phyloP scores from a whole-genome alignment of 2,113 vertebrate species.

The Ameiurus melas region DNA sequence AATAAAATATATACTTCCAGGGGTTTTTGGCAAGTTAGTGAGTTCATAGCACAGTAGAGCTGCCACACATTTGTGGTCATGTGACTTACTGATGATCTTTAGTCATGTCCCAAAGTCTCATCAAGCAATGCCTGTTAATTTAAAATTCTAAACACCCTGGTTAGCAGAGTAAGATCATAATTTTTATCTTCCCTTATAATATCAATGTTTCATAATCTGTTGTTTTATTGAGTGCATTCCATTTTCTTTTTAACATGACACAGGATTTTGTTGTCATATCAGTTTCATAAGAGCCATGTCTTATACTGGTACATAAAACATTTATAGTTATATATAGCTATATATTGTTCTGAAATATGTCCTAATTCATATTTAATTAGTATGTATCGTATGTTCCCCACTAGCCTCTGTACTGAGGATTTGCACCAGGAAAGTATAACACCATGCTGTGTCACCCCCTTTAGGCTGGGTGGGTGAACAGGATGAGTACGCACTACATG shows the following conservation, averaged over 20 bases:
- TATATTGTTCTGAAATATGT: background rate
- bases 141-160: background rate
- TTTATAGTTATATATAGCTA: background rate
- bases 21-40: background rate
- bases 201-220: background rate
- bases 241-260: background rate
- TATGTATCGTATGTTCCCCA: background rate
- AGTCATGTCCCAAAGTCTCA: background rate
- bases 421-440: background rate
- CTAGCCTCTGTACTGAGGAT: background rate
- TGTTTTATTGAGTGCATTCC: background rate
- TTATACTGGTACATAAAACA: background rate
- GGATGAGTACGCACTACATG: constrained; percentile 93
- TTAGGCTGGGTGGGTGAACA: constrained; percentile 96
- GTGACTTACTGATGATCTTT: background rate
- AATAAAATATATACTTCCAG: background rate
- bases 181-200: background rate
- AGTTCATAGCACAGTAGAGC: background rate
- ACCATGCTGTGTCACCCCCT: background rate
- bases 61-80: background rate
- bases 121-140: background rate
- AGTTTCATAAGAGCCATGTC: background rate
- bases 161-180: background rate
- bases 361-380: background rate
- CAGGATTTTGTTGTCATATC: background rate